Percentiles rank a stretch among this genome's conserved stretches.
Conservation (phyloP, 1,140 invertebrate genomes). For the Euwallacea fornicatus region DNA sequence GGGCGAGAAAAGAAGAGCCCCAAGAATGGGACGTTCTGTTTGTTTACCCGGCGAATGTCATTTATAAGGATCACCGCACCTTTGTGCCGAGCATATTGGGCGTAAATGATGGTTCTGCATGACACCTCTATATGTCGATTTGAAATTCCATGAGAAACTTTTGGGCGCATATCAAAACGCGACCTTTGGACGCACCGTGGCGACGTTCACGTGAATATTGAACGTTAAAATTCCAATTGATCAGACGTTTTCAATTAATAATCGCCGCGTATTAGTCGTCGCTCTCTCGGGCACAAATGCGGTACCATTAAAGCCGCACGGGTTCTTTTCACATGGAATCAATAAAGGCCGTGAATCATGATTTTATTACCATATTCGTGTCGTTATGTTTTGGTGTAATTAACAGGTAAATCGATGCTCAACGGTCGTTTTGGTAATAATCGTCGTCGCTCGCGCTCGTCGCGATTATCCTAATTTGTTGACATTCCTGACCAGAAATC, state of each 20-base stretch:
- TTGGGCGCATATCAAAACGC: background rate
- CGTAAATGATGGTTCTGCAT: conserved; percentile 21
- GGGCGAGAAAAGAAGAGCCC: conserved; percentile 6
- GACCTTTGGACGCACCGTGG: too few relatives aligned
- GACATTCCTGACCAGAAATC: too few relatives aligned
- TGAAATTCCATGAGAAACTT: conserved; percentile 4
- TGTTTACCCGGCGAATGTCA: conserved; percentile 25
- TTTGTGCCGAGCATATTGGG: conserved; percentile 23
- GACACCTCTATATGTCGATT: background rate
- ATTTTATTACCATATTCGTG: conserved; percentile 12
- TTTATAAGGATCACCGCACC: conserved; percentile 23
- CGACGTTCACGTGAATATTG: too few relatives aligned
- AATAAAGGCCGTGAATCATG: conserved; percentile 6
- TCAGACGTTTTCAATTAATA: too few relatives aligned
- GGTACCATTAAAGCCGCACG: background rate
- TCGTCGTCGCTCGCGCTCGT: background rate
- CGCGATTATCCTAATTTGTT: background rate
- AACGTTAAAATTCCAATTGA: too few relatives aligned
- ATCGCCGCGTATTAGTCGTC: too few relatives aligned
- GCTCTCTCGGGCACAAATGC: too few relatives aligned
- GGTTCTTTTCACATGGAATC: background rate
- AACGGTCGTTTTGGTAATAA: conserved; percentile 1
- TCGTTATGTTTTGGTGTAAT: conserved; percentile 13
- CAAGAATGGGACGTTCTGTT: conserved; percentile 25
- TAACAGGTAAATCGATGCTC: conserved; percentile 1